Base-by-base conservation (phyloP, 2,888 invertebrate species). In the Eristalis intricaria region DNA sequence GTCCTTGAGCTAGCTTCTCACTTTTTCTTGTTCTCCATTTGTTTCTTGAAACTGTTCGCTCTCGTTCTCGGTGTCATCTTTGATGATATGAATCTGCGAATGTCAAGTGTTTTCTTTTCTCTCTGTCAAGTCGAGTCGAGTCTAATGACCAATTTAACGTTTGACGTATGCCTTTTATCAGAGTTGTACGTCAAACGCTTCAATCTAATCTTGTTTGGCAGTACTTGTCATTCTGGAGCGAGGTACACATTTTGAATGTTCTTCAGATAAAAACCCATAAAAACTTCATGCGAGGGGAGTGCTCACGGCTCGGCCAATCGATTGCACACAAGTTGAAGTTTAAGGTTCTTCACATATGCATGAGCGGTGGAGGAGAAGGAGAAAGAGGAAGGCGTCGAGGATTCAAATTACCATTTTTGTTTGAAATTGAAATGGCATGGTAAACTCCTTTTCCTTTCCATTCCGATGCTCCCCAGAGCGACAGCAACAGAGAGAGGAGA, bases 391-490 rank as follows among this genome's bases (percentile, higher is more conserved):
- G 63, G 38, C 61, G 38, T 1, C 19, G 50, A 50, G 50, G 35
- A 65, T 10, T 65, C 32, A 65, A 22, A 38, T 32, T 82, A 74
- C 82, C 85, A 86, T 82, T 73, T 81, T 73, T 69, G 43, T 70
- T 75, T 68, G 60, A 85, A 81, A 81, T 85, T 86, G 82, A 85
- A 85, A 73, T 85, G 69, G 71, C 61, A 50, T 60, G 40, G 50
- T 58, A 29, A 69, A 80, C 71, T 81, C 50, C 64, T 78, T 78
- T n/a, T n/a, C n/a, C 50, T 65, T 74, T 23, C 60, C 74, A 74
- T 77, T 40, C 35, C 69, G n/a, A 43, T 56, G 60, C 11, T 61
- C 43, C 60, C 23, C 5, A 22, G 15, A 23, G 26, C 29, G 11
- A 66, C 43, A 5, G 2, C 32, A 38, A 15, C 1, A 43, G 7